Percentiles rank a stretch among this genome's conserved stretches.
phyloP scores from a whole-genome alignment of 2,113 vertebrate genomes.

The Pomatostomus ruficeps region DNA sequence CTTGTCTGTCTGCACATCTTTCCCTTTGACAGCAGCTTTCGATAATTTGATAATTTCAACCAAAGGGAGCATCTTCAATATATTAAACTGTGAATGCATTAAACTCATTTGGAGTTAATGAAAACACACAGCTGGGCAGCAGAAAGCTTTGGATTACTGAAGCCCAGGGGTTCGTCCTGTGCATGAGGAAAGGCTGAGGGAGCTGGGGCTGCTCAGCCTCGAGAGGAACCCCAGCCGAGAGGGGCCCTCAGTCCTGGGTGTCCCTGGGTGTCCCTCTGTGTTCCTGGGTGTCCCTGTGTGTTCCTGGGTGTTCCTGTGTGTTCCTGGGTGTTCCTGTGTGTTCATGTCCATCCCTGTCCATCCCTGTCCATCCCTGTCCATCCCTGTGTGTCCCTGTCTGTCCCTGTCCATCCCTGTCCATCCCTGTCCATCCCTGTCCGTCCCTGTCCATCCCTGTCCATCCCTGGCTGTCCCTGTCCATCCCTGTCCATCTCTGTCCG shows the following conservation, averaged over 20 bases:
- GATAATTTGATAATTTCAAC: neutral
- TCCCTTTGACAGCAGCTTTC: neutral
- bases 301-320: neutral
- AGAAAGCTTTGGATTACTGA: neutral
- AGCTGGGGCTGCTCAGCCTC: neutral
- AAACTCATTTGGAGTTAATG: neutral
- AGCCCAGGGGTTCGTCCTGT: neutral
- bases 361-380: too few relatives aligned
- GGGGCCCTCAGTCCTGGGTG: neutral
- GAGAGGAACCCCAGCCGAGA: neutral
- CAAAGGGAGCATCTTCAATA: neutral
- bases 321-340: accelerated
- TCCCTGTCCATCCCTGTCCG: too few relatives aligned
- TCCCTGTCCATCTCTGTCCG: neutral
- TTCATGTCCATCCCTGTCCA: too few relatives aligned
- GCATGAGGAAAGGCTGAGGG: neutral
- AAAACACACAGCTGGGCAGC: neutral
- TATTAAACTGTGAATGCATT: neutral
- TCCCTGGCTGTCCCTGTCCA: accelerated
- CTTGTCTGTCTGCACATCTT: neutral
- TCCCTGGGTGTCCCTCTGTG: too few relatives aligned
- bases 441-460: accelerated
- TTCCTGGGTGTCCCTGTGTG: neutral
- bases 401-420: accelerated
- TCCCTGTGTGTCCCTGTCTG: too few relatives aligned